Conservation (phyloP, 1,140 invertebrate genomes). For the Elymnias hypermnestra region DNA sequence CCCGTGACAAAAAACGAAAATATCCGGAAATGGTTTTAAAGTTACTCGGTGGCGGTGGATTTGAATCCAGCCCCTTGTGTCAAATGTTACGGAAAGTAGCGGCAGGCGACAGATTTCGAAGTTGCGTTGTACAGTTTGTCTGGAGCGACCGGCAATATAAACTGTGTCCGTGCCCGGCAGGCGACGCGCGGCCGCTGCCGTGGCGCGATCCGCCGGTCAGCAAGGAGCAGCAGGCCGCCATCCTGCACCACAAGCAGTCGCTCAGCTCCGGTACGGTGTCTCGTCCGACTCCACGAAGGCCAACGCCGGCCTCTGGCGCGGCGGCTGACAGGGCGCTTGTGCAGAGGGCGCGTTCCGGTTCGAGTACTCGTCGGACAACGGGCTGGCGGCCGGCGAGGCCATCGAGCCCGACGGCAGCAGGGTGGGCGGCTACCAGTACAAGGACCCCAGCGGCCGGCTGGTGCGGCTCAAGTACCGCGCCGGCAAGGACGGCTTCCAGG, state of each 20-base stretch:
- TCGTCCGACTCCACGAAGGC: no score
- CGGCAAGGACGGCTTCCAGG: slow-evolving; percentile 80
- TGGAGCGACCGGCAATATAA: no score
- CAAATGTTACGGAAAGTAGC: no score
- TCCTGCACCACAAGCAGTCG: slow-evolving; percentile 59
- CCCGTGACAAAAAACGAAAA: no score
- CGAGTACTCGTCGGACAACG: slow-evolving; percentile 81
- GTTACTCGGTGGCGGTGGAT: no score
- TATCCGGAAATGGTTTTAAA: no score
- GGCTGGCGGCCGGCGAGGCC: slow-evolving; percentile 79
- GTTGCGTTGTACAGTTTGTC: no score
- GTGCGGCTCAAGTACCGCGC: slow-evolving; percentile 81
- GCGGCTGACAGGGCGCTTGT: no score
- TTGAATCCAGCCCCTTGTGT: no score
- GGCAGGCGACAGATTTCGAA: not conserved
- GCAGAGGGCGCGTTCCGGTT: slow-evolving; percentile 79
- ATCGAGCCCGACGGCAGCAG: slow-evolving; percentile 80
- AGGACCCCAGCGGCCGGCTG: slow-evolving; percentile 77
- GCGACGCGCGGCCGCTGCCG: slow-evolving; percentile 28
- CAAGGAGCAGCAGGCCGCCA: slow-evolving; percentile 53
- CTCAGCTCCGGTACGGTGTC: slow-evolving; percentile 49
- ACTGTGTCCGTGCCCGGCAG: slow-evolving; percentile 1
- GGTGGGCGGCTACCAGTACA: slow-evolving; percentile 80
- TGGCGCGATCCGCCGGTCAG: slow-evolving; percentile 30
- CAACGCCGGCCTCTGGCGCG: no score